Conservation (phyloP, 2,888 invertebrate species). For the Clepsis dumicolana region DNA sequence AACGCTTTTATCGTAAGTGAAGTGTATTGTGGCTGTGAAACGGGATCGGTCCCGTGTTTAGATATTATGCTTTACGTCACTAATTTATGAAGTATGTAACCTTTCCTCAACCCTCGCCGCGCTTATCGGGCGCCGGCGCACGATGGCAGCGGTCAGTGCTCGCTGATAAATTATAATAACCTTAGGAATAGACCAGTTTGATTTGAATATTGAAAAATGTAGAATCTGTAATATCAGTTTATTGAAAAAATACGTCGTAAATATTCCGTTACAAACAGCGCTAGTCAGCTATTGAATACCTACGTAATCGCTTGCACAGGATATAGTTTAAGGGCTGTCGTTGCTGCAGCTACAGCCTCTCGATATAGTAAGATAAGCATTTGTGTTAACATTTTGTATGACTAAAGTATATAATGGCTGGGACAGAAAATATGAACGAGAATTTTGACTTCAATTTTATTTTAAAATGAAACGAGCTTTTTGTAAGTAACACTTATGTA, state of each 20-base stretch:
- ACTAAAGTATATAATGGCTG: slow-evolving; percentile 11
- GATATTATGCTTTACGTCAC: slow-evolving; percentile 80
- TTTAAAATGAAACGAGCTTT: slow-evolving; percentile 40
- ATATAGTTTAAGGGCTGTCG: slow-evolving; percentile 16
- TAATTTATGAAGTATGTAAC: slow-evolving; percentile 66
- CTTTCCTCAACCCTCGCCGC: slow-evolving; percentile 44
- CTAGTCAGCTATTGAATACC: slow-evolving; percentile 68
- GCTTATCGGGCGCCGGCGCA: not conserved
- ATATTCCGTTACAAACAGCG: slow-evolving; percentile 61
- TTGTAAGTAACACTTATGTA: slow-evolving; percentile 42
- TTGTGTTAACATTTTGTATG: slow-evolving; percentile 1
- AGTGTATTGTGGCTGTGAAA: slow-evolving; percentile 84
- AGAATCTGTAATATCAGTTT: slow-evolving; percentile 49
- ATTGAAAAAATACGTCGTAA: slow-evolving; percentile 55
- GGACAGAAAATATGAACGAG: slow-evolving; percentile 27
- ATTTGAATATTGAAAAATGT: slow-evolving; percentile 27
- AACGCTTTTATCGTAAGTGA: slow-evolving; percentile 78
- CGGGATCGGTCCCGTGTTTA: slow-evolving; percentile 73
- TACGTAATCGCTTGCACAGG: slow-evolving; percentile 48
- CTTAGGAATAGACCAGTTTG: slow-evolving; percentile 20
- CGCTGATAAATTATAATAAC: slow-evolving; percentile 14
- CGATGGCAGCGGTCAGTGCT: slow-evolving; percentile 3
- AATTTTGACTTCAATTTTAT: slow-evolving; percentile 35
- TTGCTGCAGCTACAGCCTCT: slow-evolving; percentile 4
- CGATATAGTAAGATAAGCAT: slow-evolving; percentile 6